Conservation (phyloP, 2,797 vertebrate genomes). For the Myotis pilosus region DNA sequence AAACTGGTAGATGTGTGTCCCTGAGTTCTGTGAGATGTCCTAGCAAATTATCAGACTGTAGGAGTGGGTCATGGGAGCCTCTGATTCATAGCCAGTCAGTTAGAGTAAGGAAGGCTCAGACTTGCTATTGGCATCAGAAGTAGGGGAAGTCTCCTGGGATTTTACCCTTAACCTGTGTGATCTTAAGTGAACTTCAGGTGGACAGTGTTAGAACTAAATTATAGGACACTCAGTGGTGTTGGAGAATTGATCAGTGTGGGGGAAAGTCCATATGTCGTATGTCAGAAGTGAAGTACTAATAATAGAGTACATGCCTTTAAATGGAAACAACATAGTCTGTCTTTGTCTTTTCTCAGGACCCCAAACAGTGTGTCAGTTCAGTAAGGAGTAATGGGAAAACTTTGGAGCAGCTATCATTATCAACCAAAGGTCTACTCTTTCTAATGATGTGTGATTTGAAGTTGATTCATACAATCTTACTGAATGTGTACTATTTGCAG, state of each 20-base stretch:
- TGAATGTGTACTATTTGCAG: background rate
- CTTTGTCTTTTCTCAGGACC: conserved; percentile 24
- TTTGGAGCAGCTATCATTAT: background rate
- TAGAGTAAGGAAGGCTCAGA: background rate
- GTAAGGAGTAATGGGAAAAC: background rate
- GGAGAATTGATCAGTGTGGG: background rate
- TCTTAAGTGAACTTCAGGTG: background rate
- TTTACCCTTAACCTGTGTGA: background rate
- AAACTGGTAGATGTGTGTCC: background rate
- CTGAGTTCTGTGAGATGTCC: background rate
- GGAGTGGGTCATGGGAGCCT: background rate
- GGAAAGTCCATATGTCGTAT: background rate
- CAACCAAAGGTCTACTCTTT: background rate
- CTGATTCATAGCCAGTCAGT: background rate
- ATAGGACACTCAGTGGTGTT: background rate
- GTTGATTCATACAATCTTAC: background rate
- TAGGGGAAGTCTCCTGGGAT: background rate
- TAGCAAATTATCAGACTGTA: background rate
- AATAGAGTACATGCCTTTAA: background rate
- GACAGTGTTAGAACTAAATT: background rate
- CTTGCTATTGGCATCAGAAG: background rate
- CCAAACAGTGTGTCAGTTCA: background rate
- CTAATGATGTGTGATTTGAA: background rate
- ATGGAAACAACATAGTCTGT: background rate
- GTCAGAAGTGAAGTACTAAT: background rate